Conservation (phyloP, 1,140 invertebrate genomes). For the Drosophila asahinai region DNA sequence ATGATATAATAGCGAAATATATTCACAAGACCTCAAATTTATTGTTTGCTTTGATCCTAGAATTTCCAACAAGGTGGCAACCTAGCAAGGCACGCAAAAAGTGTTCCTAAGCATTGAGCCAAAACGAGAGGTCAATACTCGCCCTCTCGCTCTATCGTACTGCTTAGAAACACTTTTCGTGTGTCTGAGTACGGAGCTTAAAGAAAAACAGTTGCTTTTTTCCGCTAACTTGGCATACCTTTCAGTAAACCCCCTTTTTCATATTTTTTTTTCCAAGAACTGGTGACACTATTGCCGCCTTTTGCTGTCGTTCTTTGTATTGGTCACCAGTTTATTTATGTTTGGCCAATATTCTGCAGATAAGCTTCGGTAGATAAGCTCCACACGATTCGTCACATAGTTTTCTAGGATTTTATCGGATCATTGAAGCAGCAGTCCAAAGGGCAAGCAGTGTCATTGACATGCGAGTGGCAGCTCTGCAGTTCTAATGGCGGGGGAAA, state of each 20-base stretch:
- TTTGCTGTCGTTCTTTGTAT: slow-evolving; percentile 2
- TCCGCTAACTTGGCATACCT: neutral
- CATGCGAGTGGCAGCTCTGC: slow-evolving; percentile 31
- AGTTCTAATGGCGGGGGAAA: slow-evolving; percentile 25
- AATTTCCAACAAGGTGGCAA: too few relatives aligned
- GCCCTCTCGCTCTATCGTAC: too few relatives aligned
- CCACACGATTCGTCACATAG: neutral
- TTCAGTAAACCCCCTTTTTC: neutral
- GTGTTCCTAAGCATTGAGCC: too few relatives aligned
- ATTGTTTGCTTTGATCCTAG: too few relatives aligned
- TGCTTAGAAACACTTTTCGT: too few relatives aligned
- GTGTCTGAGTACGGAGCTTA: too few relatives aligned
- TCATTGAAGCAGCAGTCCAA: slow-evolving; percentile 13
- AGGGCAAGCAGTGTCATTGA: slow-evolving; percentile 53
- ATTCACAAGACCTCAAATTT: too few relatives aligned
- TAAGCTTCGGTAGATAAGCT: slow-evolving; percentile 42
- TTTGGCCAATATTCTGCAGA: slow-evolving; percentile 52
- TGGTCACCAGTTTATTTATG: slow-evolving; percentile 47
- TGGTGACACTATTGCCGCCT: slow-evolving; percentile 16
- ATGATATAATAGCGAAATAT: too few relatives aligned
- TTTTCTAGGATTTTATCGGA: slow-evolving; percentile 36
- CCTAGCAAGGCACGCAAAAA: too few relatives aligned
- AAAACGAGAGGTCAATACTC: too few relatives aligned
- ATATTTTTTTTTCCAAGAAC: neutral
- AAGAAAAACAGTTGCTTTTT: neutral